phyloP scores from a whole-genome alignment of 2,797 vertebrate genomes.

The Pantherophis vulpinus region DNA sequence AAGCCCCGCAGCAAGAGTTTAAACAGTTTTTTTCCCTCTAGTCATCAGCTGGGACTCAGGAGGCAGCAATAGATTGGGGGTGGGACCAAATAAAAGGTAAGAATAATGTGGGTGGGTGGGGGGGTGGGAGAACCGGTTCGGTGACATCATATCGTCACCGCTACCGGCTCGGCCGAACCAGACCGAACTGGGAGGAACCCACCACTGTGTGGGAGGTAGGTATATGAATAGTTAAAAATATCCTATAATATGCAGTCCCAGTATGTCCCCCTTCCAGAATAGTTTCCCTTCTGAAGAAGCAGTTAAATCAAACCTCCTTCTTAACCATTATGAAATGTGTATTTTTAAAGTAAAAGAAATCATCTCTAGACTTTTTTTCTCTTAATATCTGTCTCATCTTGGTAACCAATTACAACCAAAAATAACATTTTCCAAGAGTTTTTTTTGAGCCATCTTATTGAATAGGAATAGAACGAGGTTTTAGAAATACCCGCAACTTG shows the following conservation, averaged over 20 bases:
- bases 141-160: no score
- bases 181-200: no score
- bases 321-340: background rate
- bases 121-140: no score
- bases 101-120: no score
- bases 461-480: background rate
- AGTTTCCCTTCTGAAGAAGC: background rate
- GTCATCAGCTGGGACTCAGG: no score
- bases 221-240: background rate
- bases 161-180: no score
- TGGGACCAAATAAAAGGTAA: no score
- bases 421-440: background rate
- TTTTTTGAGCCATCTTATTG: background rate
- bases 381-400: background rate
- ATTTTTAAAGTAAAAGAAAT: background rate
- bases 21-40: no score
- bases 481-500: background rate
- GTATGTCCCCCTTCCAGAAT: background rate
- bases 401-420: background rate
- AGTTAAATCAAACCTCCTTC: background rate
- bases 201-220: background rate
- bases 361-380: background rate
- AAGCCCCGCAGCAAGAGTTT: no score
- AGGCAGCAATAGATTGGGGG: no score
- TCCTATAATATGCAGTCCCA: background rate